A percentile compares a stretch with the other conserved stretches of the same genome.
These are phyloP conservation scores for Cyclina sinensis DNA, from an alignment of 1,140 invertebrate species.

Conservation along the genomic window DNA sequence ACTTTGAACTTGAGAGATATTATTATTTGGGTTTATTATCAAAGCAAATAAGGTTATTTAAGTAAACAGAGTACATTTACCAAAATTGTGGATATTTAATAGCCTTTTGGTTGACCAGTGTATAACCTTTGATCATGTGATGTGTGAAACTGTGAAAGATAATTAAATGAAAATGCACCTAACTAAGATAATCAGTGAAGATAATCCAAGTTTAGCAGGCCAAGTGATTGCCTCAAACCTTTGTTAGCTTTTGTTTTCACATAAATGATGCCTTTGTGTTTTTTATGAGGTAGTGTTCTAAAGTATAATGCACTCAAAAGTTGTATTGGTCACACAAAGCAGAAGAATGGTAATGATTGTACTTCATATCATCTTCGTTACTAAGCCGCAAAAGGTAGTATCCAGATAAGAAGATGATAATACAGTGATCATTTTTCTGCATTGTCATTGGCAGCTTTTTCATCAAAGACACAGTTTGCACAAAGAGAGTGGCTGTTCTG, in stretches of 20 bases:
- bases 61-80: too few relatives aligned
- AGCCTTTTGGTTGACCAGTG: constrained; percentile 19
- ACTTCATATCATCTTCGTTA: not conserved
- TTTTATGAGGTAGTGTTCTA: not conserved
- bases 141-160: not conserved
- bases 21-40: too few relatives aligned
- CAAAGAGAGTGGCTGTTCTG: too few relatives aligned
- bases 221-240: constrained; percentile 24
- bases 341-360: not conserved
- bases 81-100: not conserved
- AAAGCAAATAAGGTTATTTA: too few relatives aligned
- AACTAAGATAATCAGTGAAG: not conserved
- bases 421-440: not conserved
- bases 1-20: too few relatives aligned
- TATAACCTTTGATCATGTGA: not conserved
- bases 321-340: not conserved
- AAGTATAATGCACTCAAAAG: constrained; percentile 17
- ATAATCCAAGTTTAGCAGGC: constrained; percentile 17
- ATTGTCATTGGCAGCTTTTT: not conserved
- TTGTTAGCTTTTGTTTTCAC: not conserved
- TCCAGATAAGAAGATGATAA: not conserved
- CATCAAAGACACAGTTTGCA: too few relatives aligned
- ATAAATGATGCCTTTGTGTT: not conserved
- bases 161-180: constrained; percentile 34
- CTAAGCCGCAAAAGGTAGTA: not conserved